A percentile compares a stretch with the other conserved stretches of the same genome.
phyloP scores from a whole-genome alignment of 30 jellyfish, hydroid and myxozoan species.

The Cassiopea andromeda region DNA sequence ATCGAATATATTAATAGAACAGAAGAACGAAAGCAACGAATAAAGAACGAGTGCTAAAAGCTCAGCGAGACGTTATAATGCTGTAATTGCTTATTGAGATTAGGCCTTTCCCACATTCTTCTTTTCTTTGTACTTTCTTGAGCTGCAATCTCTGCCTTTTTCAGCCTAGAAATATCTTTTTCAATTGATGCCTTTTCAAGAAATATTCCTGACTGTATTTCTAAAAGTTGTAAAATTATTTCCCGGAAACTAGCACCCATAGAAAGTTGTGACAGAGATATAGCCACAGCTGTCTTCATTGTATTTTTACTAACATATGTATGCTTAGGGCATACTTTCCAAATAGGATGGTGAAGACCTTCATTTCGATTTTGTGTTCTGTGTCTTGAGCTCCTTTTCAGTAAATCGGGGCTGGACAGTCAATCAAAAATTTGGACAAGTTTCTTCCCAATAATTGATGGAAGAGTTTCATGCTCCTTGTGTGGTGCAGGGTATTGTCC shows the following conservation, averaged over 20 bases:
- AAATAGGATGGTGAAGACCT: conserved; percentile 12
- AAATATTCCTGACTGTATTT: conserved; percentile 29
- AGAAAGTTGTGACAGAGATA: conserved; percentile 45
- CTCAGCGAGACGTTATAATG: too few species aligned
- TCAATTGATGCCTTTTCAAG: conserved; percentile 15
- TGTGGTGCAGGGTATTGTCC: conserved; percentile 21
- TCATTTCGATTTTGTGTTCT: conserved; percentile 60
- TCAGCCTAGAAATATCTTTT: conserved; percentile 1
- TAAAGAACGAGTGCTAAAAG: too few species aligned
- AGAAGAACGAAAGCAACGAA: too few species aligned
- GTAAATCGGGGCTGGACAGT: conserved; percentile 6
- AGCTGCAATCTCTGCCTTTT: conserved; percentile 28
- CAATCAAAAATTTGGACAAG: conserved; percentile 47
- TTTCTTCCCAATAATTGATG: conserved; percentile 38
- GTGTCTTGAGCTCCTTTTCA: conserved; percentile 32
- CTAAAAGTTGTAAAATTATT: not conserved
- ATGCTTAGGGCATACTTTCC: conserved; percentile 42
- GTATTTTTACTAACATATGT: conserved; percentile 50
- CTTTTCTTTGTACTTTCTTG: conserved; percentile 13
- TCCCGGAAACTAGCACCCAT: conserved; percentile 32
- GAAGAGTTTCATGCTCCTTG: conserved; percentile 59
- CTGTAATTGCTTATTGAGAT: too few species aligned
- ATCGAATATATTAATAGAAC: too few species aligned
- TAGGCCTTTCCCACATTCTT: not conserved
- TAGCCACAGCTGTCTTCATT: conserved; percentile 24